A percentile compares a stretch with the other conserved stretches of the same genome.
phyloP scores from a whole-genome alignment of 2,888 invertebrate species.

The Polylopha cassiicola region DNA sequence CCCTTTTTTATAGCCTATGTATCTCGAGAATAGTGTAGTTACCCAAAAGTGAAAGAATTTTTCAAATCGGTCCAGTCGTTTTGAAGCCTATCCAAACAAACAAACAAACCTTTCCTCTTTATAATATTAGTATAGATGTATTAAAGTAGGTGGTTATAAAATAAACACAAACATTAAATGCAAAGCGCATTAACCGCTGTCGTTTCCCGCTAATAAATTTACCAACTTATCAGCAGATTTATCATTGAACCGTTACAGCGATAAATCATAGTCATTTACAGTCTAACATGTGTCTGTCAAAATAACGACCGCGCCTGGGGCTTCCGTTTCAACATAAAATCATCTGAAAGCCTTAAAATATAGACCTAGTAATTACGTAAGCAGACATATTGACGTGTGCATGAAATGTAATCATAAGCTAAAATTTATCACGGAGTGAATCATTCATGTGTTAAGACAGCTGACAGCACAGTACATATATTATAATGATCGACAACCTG shows the following conservation, averaged over 20 bases:
- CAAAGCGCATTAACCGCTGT: no score
- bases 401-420: slow-evolving; percentile 77
- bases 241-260: slow-evolving; percentile 55
- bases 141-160: no score
- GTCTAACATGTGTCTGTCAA: slow-evolving; percentile 49
- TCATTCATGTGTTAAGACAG: slow-evolving; percentile 75
- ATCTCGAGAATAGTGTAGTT: neutral
- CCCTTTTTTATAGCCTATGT: no score
- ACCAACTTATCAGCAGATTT: slow-evolving; percentile 50
- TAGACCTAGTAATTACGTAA: slow-evolving; percentile 69
- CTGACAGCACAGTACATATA: slow-evolving; percentile 75
- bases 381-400: slow-evolving; percentile 72
- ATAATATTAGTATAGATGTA: no score
- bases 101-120: no score
- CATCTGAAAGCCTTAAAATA: slow-evolving; percentile 58
- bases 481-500: slow-evolving; percentile 76
- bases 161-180: no score
- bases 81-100: no score
- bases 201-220: slow-evolving; percentile 19
- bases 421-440: slow-evolving; percentile 76
- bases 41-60: no score
- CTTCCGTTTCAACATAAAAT: slow-evolving; percentile 59
- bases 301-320: slow-evolving; percentile 46
- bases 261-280: slow-evolving; percentile 64
- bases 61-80: no score